phyloP scores from a whole-genome alignment of 2,888 invertebrate species.

The Drosophila parthenogenetica region DNA sequence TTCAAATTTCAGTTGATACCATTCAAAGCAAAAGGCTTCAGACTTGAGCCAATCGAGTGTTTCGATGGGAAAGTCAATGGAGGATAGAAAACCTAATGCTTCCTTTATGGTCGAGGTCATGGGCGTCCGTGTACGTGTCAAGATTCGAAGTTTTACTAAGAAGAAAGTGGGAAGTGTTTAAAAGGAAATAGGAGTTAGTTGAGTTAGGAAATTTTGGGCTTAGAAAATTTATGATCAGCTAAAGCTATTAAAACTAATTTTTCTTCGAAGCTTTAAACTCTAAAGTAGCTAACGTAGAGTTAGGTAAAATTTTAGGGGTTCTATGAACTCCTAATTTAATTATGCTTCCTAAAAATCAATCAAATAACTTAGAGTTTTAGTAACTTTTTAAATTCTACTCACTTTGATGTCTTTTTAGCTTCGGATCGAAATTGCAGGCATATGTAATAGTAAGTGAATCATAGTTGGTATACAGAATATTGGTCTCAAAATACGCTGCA shows the following conservation, averaged over 20 bases:
- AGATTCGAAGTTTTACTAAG: conserved; percentile 57
- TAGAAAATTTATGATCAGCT: too few relatives aligned
- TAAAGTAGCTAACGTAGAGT: too few relatives aligned
- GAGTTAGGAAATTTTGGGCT: too few relatives aligned
- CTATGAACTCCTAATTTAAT: too few relatives aligned
- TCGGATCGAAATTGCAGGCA: conserved; percentile 23
- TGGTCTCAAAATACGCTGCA: conserved; percentile 44
- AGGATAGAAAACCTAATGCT: not conserved
- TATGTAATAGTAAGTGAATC: conserved; percentile 38
- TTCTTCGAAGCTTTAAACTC: too few relatives aligned
- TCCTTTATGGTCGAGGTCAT: fast-evolving
- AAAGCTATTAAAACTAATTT: too few relatives aligned
- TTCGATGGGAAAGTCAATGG: not conserved
- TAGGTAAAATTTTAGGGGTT: too few relatives aligned
- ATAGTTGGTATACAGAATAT: conserved; percentile 52
- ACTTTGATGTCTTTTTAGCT: not conserved
- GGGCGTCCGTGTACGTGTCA: conserved; percentile 55
- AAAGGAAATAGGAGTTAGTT: not conserved
- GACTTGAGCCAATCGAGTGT: conserved; percentile 28
- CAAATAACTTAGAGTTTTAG: too few relatives aligned
- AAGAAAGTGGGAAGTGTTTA: not conserved
- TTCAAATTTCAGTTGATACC: conserved; percentile 57
- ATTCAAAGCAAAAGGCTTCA: conserved; percentile 64
- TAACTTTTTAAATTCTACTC: conserved; percentile 6
- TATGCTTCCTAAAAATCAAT: too few relatives aligned